Evolutionary conservation across 1,140 invertebrate species (phyloP).

Genomic region (Megalopta genalis): DNA sequence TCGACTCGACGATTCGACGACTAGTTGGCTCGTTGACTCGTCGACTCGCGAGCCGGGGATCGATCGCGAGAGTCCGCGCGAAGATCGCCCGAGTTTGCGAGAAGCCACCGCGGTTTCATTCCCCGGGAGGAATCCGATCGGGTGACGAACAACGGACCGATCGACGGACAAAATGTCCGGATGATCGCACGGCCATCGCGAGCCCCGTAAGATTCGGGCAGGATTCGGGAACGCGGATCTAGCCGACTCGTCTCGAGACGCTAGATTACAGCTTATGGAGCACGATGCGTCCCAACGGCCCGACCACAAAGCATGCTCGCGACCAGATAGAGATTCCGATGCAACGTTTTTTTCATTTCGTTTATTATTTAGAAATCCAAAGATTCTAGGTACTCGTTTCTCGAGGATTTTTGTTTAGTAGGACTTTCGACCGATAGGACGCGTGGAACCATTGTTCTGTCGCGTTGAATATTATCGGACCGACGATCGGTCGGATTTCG

Average conservation of each 20-base stretch:
- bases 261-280: neutral
- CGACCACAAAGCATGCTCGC: no score
- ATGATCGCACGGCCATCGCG: slow-evolving; percentile 46
- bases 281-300: neutral
- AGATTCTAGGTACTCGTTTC: no score
- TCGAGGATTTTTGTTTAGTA: no score
- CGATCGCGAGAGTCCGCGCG: slow-evolving; percentile 2
- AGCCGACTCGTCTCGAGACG: slow-evolving; percentile 3
- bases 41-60: slow-evolving; percentile 12
- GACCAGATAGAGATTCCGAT: no score
- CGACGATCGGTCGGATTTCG: no score
- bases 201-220: slow-evolving; percentile 28
- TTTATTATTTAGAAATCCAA: no score
- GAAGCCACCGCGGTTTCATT: slow-evolving; percentile 50
- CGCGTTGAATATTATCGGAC: no score
- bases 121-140: slow-evolving; percentile 40
- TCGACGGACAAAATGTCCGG: slow-evolving; percentile 25
- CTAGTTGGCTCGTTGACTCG: no score
- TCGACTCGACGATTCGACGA: no score
- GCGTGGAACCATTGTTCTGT: neutral
- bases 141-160: slow-evolving; percentile 26
- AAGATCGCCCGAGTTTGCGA: slow-evolving; percentile 16
- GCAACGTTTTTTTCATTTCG: no score
- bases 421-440: no score
- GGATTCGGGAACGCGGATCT: neutral